Evolutionary conservation across 2,888 invertebrate genomes (phyloP).

Genomic region (Acronicta alni): DNA sequence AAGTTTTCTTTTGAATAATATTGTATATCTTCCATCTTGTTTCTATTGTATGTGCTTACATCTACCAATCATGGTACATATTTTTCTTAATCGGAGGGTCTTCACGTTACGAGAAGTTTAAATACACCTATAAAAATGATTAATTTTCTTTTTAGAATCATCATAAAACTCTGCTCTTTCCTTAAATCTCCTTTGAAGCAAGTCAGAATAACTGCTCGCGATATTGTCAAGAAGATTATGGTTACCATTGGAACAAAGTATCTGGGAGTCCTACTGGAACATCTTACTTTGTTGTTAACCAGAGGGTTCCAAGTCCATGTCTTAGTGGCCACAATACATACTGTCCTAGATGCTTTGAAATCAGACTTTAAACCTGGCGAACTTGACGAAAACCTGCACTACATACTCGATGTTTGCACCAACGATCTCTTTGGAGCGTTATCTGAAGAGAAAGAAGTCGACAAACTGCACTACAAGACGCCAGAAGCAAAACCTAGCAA

Average conservation of each 20-base stretch:
- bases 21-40: no score
- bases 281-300: conserved; percentile 94
- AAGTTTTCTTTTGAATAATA: no score
- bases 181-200: conserved; percentile 96
- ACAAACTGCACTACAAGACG: conserved; percentile 94
- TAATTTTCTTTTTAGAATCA: conserved; percentile 88
- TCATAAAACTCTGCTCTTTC: conserved; percentile 97
- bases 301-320: conserved; percentile 98
- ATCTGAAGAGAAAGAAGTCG: conserved; percentile 97
- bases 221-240: conserved; percentile 98
- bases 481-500: conserved; percentile 94
- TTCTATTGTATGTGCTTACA: no score
- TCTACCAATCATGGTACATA: no score
- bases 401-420: conserved; percentile 94
- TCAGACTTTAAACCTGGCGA: conserved; percentile 92
- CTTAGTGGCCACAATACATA: conserved; percentile 95
- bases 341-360: conserved; percentile 93
- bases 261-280: conserved; percentile 93
- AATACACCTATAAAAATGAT: neutral
- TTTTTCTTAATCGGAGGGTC: no score
- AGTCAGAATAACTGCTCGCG: conserved; percentile 95
- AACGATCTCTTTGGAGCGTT: conserved; percentile 96
- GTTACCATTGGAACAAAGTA: conserved; percentile 94
- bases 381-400: conserved; percentile 93
- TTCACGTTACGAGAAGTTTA: no score